Evolutionary conservation across 1,140 invertebrate genomes (phyloP), one percentile per base, ranked within the genome.

Genomic region (Delia radicum): DNA sequence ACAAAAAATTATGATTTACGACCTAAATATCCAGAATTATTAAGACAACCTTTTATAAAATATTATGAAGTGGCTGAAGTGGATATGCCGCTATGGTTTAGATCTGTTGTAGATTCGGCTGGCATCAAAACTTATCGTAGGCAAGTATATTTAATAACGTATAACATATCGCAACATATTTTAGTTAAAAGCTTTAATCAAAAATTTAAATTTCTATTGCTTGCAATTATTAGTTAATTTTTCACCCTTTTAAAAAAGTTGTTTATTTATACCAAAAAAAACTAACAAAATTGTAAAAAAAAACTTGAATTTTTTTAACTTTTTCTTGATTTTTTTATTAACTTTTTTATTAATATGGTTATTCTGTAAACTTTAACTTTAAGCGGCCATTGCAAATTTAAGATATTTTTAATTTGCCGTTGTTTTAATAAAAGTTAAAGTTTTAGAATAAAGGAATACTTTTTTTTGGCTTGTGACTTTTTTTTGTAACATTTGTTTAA

Each of bases 21-120:
- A 77, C 97, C 97, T 74, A 99, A 99, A 88, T 99, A 99, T 89
- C 92, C 91, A 72, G 92, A 96, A 85, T 89, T 99, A 1, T 89
- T 99, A 80, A 91, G 95, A 79, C 95, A 98, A 85, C 90, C 93
- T 27, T 99, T 99, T 87, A 93, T 99, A 27, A 91, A 91, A 85
- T 92, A 92, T 76, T 95, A 94, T 74, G 93, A 95, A 77, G 87
- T 87, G 10, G 89, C 88, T 74, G 86, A 90, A 63, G 92, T 95
- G 28, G 93, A 95, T 84, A 93, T 97, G 62, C 92, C 93, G 63
- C 89, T 89, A 21, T 95, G 94, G 94, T 94, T 92, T 87, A 88
- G 89, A 76, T 85, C 88, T 62, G 88, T 91, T 33, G 85, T 87
- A 74, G 82, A 87, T 42, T 69, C 42, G 21, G 75, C 79, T 18